A percentile compares a stretch with the other conserved stretches of the same genome.
Evolutionary conservation across 2,797 vertebrate species (phyloP).

Genomic region (Pogoniulus pusillus): DNA sequence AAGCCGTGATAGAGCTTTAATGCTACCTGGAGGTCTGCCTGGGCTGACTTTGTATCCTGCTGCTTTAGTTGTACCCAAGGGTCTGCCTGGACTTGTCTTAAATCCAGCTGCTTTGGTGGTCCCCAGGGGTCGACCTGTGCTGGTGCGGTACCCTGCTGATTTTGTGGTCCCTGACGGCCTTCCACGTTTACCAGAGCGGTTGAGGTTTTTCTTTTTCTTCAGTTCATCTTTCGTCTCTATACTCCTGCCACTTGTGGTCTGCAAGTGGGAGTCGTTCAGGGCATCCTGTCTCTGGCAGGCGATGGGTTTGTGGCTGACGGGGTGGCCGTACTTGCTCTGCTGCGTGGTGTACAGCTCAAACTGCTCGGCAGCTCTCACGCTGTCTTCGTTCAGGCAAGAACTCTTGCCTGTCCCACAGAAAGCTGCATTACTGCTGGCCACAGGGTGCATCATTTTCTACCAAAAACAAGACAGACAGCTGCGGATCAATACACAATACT

Average conservation of each 20-base stretch:
- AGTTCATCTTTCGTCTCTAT: conserved; percentile 84
- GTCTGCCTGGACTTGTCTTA: conserved; percentile 97
- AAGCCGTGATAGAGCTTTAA: conserved; percentile 95
- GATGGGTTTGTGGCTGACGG: conserved; percentile 89
- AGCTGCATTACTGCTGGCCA: conserved; percentile 86
- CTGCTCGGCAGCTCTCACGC: conserved; percentile 86
- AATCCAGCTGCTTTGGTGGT: conserved; percentile 98
- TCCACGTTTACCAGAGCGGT: conserved; percentile 91
- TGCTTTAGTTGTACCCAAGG: conserved; percentile 95
- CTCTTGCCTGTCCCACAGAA: conserved; percentile 92
- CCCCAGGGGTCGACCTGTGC: conserved; percentile 94
- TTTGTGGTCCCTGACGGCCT: conserved; percentile 96
- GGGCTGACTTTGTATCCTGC: conserved; percentile 98
- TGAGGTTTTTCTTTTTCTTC: conserved; percentile 92
- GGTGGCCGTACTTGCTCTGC: conserved; percentile 90
- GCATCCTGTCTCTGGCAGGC: conserved; percentile 89
- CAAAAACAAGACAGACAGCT: conserved; percentile 58
- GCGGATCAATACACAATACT: neutral
- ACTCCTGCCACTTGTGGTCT: conserved; percentile 81
- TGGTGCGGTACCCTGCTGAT: conserved; percentile 96
- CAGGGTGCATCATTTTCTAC: conserved; percentile 96
- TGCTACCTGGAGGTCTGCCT: conserved; percentile 95
- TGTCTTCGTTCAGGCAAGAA: conserved; percentile 91
- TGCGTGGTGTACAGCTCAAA: conserved; percentile 92
- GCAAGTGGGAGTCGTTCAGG: conserved; percentile 80